A percentile compares a stretch with the other conserved stretches of the same genome.
These are phyloP conservation scores for Rafetus swinhoei DNA, from an alignment of 2,113 vertebrate species.

Conservation along the genomic window DNA sequence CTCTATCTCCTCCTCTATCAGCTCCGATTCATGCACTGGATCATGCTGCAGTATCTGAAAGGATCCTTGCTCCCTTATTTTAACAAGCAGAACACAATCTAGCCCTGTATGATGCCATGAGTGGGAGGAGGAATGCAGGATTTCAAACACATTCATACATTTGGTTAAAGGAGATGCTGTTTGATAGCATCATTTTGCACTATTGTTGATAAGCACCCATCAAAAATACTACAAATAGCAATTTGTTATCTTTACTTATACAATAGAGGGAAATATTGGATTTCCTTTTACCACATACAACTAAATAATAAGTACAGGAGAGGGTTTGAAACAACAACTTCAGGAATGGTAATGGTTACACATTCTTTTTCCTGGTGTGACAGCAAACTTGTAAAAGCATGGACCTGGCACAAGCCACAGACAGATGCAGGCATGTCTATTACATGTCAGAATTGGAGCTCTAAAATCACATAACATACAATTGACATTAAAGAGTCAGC, in stretches of 20 bases:
- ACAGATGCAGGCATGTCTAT: neutral
- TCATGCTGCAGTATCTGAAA: neutral
- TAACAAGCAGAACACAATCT: neutral
- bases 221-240: neutral
- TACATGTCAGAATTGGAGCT: neutral
- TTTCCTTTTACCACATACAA: neutral
- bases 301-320: neutral
- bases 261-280: neutral
- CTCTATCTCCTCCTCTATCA: too few relatives aligned
- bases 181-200: neutral
- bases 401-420: neutral
- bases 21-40: neutral
- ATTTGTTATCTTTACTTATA: neutral
- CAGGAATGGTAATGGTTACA: neutral
- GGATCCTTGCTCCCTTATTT: neutral
- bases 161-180: neutral
- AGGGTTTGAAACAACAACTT: neutral
- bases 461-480: neutral
- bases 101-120: too few relatives aligned
- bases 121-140: neutral
- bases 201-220: neutral
- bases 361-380: neutral
- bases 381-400: neutral
- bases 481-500: neutral
- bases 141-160: neutral